phyloP scores from a whole-genome alignment of 2,113 vertebrate genomes.

The Ia io region DNA sequence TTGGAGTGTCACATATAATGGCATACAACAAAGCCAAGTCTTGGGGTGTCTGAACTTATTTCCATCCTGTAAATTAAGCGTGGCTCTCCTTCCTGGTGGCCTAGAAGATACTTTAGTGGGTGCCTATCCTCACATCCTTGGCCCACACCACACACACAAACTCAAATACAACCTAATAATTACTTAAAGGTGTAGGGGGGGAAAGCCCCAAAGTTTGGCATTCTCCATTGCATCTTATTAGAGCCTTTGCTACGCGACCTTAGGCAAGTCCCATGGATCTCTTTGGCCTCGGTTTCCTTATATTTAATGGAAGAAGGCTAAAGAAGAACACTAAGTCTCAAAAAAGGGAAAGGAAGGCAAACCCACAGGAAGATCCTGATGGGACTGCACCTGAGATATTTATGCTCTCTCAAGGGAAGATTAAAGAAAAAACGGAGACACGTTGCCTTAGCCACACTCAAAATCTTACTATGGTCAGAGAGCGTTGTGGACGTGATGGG shows the following conservation, averaged over 20 bases:
- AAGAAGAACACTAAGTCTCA: background rate
- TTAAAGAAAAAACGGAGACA: background rate
- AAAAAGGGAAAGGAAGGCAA: background rate
- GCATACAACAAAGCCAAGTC: background rate
- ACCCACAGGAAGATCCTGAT: background rate
- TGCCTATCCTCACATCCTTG: background rate
- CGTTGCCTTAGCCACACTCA: background rate
- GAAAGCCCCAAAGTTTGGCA: background rate
- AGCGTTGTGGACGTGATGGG: fast-evolving
- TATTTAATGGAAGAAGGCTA: background rate
- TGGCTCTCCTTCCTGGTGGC: background rate
- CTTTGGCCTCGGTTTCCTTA: background rate
- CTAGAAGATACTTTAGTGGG: background rate
- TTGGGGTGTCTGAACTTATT: background rate
- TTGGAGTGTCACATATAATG: background rate
- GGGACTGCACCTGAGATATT: background rate
- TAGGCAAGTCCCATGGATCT: background rate
- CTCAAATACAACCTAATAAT: background rate
- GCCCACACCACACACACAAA: background rate
- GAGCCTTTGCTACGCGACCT: background rate
- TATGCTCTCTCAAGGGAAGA: background rate
- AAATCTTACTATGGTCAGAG: background rate
- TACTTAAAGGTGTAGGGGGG: background rate
- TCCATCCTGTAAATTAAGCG: background rate
- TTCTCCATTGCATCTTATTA: background rate